Conservation (phyloP, 2,888 invertebrate species). For the Sceliomorpha sp. region DNA sequence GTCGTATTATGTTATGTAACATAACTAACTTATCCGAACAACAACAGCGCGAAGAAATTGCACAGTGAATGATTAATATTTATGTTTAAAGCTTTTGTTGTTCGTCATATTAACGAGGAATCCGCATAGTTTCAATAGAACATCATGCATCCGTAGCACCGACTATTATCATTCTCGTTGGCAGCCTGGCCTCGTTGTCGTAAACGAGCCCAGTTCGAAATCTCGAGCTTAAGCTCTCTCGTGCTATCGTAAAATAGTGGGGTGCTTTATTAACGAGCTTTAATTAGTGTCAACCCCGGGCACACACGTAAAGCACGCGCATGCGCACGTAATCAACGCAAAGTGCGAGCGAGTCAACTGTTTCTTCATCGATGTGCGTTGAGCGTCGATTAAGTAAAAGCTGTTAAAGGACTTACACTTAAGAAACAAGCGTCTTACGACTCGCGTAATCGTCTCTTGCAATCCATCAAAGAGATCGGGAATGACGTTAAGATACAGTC, state of each 20-base stretch:
- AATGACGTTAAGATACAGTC: conserved; percentile 11
- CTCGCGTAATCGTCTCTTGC: neutral
- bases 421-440: conserved; percentile 8
- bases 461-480: conserved; percentile 23
- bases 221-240: conserved; percentile 52
- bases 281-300: conserved; percentile 68
- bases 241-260: conserved; percentile 60
- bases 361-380: conserved; percentile 25
- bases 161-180: conserved; percentile 42
- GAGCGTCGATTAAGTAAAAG: neutral
- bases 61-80: too few relatives aligned
- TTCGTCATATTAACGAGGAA: too few relatives aligned
- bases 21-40: too few relatives aligned
- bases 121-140: too few relatives aligned
- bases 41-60: too few relatives aligned
- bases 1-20: too few relatives aligned
- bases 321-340: conserved; percentile 60
- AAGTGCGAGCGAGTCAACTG: conserved; percentile 38
- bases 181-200: conserved; percentile 41
- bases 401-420: neutral
- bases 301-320: conserved; percentile 47
- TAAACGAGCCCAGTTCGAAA: conserved; percentile 43
- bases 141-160: neutral
- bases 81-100: too few relatives aligned
- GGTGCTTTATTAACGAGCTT: conserved; percentile 71